These are phyloP conservation scores for Hydropotes inermis DNA, from an alignment of 2,113 vertebrate genomes.

Conservation along the genomic window DNA sequence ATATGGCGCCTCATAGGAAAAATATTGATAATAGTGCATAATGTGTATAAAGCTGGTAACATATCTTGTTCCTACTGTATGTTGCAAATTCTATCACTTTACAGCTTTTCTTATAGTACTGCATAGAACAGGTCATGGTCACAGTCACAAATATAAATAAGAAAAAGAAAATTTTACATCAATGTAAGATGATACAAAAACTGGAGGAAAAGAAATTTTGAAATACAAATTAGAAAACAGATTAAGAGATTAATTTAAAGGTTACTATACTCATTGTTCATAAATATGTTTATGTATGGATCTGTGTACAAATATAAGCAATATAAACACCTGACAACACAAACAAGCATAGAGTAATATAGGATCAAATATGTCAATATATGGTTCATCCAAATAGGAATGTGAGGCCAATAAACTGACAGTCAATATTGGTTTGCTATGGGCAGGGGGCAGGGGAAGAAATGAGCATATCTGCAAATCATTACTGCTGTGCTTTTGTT, in stretches of 20 bases:
- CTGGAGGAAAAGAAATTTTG: background rate
- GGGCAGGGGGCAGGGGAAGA: rapidly evolving
- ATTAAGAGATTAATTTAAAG: background rate
- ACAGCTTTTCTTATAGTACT: background rate
- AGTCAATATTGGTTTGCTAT: background rate
- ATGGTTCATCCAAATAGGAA: background rate
- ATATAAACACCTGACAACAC: background rate
- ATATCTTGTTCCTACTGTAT: background rate
- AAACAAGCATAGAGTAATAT: background rate
- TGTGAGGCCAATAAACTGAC: background rate
- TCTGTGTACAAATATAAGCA: background rate
- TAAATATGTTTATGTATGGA: background rate
- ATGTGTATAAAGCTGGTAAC: background rate
- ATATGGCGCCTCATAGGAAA: background rate
- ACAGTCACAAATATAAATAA: background rate
- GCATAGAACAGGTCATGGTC: background rate
- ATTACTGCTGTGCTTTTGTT: background rate
- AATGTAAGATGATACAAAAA: background rate
- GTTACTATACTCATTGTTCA: background rate
- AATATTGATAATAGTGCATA: background rate
- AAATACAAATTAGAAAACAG: background rate
- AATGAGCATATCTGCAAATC: background rate
- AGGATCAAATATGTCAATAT: background rate
- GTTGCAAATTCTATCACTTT: background rate
- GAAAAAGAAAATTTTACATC: background rate